phyloP scores from a whole-genome alignment of 2,888 invertebrate species.

The Acanthococcus lagerstroemiae region DNA sequence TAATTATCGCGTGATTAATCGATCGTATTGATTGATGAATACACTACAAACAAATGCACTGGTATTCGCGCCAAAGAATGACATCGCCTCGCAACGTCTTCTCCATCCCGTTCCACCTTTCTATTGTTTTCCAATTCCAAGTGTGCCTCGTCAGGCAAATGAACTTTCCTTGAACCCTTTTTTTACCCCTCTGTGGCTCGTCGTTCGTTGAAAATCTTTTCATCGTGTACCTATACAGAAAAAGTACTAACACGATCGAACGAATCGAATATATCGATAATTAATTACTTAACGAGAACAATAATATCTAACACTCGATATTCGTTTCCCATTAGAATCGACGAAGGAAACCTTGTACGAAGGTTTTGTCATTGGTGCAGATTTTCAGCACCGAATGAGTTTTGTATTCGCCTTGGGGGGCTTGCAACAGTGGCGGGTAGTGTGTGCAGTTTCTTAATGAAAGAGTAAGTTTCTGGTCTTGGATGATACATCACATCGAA shows the following conservation, averaged over 20 bases:
- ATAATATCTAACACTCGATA: not conserved
- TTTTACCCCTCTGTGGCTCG: not conserved
- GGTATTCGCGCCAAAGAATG: slow-evolving; percentile 10
- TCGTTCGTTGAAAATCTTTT: not conserved
- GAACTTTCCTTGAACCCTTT: slow-evolving; percentile 4
- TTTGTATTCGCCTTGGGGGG: no score
- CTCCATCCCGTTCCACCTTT: not conserved
- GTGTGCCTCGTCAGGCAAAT: not conserved
- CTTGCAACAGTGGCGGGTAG: no score
- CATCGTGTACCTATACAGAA: not conserved
- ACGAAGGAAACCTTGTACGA: no score
- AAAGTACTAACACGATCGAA: not conserved
- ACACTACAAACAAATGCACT: slow-evolving; percentile 6
- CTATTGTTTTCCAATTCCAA: not conserved
- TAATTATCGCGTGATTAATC: slow-evolving; percentile 29
- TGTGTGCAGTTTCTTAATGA: no score
- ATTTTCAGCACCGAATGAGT: no score
- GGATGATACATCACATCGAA: no score
- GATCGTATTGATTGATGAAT: slow-evolving; percentile 29
- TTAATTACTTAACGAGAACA: slow-evolving; percentile 7
- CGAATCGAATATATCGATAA: not conserved
- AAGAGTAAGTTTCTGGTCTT: no score
- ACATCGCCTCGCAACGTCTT: not conserved
- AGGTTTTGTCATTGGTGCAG: no score
- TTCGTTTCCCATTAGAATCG: not conserved